Percentiles rank a stretch among this genome's conserved stretches.
phyloP scores from a whole-genome alignment of 2,888 invertebrate genomes.

The Lycocerus yunnanus region DNA sequence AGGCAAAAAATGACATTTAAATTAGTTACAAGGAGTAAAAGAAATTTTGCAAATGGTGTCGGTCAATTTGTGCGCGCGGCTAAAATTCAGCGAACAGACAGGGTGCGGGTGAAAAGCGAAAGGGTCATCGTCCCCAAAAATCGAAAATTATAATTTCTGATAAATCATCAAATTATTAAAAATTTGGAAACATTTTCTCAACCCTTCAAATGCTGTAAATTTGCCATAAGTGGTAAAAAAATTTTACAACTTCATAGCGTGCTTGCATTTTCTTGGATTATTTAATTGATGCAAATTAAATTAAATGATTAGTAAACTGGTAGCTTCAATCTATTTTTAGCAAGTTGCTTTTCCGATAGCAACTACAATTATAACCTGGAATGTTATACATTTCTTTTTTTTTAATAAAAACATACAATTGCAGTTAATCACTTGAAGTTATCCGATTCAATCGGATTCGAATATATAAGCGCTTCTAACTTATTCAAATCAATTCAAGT shows the following conservation, averaged over 20 bases:
- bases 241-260: neutral
- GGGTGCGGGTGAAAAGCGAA: constrained; percentile 58
- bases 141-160: constrained; percentile 8
- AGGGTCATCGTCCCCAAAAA: constrained; percentile 54
- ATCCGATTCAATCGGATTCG: neutral
- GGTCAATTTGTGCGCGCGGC: constrained; percentile 21
- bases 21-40: neutral
- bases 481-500: neutral
- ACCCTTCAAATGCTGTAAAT: neutral
- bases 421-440: neutral
- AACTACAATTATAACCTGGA: neutral
- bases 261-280: neutral
- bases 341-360: neutral
- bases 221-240: neutral
- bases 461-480: neutral
- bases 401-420: neutral
- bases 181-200: neutral
- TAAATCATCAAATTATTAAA: neutral
- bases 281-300: neutral
- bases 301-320: constrained; percentile 2
- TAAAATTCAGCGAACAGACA: constrained; percentile 34
- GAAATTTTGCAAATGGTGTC: constrained; percentile 15
- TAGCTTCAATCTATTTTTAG: constrained; percentile 3
- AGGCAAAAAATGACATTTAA: neutral
- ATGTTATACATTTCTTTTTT: neutral